These are phyloP conservation scores for Tapera naevia DNA, from an alignment of 2,797 vertebrate species.

Conservation along the genomic window DNA sequence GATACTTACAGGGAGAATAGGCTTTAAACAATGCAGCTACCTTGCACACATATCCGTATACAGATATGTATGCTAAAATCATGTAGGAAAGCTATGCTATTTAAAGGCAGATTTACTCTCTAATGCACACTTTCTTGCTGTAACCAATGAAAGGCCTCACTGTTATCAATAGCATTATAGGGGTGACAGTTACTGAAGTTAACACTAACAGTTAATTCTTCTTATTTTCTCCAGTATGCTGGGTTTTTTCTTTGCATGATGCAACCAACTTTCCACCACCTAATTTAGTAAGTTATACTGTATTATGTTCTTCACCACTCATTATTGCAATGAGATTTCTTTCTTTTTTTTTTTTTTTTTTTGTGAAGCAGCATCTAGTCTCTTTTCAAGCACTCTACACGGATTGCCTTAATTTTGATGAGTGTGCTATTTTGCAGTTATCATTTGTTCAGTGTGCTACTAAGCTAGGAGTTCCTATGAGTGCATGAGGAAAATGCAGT, in stretches of 20 bases:
- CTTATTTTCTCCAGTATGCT: background rate
- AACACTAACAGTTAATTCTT: background rate
- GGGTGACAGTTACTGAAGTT: background rate
- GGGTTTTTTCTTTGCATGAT: background rate
- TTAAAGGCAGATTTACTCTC: background rate
- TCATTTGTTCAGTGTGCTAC: background rate
- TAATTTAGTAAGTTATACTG: background rate
- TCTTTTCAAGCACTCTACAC: background rate
- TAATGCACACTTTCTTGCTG: background rate
- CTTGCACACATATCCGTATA: fast-evolving
- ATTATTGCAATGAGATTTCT: background rate
- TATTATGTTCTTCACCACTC: background rate
- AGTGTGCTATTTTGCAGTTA: background rate
- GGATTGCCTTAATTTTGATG: background rate
- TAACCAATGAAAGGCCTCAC: background rate
- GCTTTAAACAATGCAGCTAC: background rate
- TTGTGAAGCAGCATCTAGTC: background rate
- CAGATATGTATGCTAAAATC: background rate
- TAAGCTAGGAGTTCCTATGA: background rate
- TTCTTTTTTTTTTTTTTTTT: background rate
- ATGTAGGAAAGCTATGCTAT: background rate
- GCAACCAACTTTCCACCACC: background rate
- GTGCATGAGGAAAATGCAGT: background rate
- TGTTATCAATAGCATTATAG: background rate
- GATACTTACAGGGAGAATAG: background rate